Conservation (phyloP, 2,113 vertebrate species). For the Cyprinus carpio region DNA sequence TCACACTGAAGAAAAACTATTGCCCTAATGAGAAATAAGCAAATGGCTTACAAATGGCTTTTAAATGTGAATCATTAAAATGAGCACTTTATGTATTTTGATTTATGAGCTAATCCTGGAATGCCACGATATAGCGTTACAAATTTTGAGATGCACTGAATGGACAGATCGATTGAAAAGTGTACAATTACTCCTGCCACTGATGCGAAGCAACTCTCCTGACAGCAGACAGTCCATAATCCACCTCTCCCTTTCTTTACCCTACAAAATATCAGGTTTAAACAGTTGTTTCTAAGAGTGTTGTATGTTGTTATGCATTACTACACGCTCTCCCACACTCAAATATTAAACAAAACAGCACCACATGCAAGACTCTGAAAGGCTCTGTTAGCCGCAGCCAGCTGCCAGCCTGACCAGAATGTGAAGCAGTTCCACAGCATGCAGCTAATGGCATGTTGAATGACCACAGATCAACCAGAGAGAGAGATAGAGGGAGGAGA, state of each 20-base stretch:
- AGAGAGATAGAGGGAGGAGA: not conserved
- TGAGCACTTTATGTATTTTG: not conserved
- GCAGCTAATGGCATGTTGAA: slow-evolving; percentile 19
- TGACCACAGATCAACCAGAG: slow-evolving; percentile 5
- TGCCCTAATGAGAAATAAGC: not conserved
- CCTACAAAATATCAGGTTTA: not conserved
- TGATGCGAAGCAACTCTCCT: not conserved
- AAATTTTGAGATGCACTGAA: not conserved
- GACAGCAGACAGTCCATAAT: not conserved
- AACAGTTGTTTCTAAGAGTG: not conserved
- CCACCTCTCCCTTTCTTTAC: slow-evolving; percentile 5
- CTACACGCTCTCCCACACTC: not conserved
- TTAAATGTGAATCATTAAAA: not conserved
- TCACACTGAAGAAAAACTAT: not conserved
- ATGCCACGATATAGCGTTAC: not conserved
- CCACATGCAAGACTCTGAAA: not conserved
- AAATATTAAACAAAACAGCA: not conserved
- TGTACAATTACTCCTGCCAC: not conserved
- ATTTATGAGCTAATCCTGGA: not conserved
- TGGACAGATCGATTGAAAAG: slow-evolving; percentile 4
- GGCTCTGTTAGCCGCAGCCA: slow-evolving; percentile 13
- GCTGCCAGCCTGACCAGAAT: slow-evolving; percentile 33
- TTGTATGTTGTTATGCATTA: not conserved
- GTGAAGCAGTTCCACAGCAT: slow-evolving; percentile 32
- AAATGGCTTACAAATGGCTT: not conserved